A percentile compares a stretch with the other conserved stretches of the same genome.
Conservation (phyloP, 2,888 invertebrate species). For the Lasioglossum oenotherae region DNA sequence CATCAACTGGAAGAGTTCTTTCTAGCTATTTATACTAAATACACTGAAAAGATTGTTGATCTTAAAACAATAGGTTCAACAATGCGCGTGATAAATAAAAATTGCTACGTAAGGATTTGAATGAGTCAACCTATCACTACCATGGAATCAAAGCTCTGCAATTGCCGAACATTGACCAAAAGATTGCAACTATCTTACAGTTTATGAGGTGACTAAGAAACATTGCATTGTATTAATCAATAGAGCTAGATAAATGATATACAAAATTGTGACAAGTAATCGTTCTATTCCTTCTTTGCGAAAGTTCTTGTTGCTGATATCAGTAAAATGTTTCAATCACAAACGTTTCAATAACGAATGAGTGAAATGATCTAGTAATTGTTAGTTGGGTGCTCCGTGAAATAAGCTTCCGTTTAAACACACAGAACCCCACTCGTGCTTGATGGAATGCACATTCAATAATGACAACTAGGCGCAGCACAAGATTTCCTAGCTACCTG, state of each 20-base stretch:
- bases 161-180: neutral
- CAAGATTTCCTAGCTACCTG: neutral
- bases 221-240: neutral
- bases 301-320: neutral
- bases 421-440: neutral
- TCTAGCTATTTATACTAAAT: neutral
- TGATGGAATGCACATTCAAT: neutral
- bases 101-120: neutral
- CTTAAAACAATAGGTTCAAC: neutral
- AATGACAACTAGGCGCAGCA: neutral
- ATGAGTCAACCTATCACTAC: neutral
- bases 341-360: too few relatives aligned
- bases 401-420: neutral
- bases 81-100: neutral
- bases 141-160: neutral
- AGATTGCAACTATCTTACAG: neutral
- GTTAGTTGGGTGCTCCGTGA: neutral
- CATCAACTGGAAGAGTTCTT: neutral
- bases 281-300: neutral
- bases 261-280: neutral
- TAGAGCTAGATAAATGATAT: neutral
- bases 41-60: neutral
- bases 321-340: neutral
- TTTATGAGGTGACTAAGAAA: neutral
- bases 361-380: neutral